Conservation (phyloP, 2,888 invertebrate genomes). For the Caenorhabditis auriculariae region DNA sequence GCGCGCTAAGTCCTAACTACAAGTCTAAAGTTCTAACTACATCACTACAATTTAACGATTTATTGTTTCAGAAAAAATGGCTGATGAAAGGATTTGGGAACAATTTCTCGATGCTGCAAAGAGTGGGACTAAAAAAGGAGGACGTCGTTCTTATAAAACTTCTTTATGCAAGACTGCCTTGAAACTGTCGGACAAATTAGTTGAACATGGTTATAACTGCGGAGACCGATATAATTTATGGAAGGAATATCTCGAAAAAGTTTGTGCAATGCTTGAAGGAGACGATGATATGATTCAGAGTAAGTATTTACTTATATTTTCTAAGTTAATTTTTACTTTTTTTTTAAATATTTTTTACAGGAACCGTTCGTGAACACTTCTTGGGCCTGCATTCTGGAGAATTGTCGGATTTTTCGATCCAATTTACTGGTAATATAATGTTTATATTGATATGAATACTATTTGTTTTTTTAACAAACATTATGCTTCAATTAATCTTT, state of each 20-base stretch:
- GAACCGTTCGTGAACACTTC: conserved; percentile 16
- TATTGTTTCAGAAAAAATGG: conserved; percentile 11
- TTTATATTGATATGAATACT: conserved; percentile 10
- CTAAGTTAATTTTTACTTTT: conserved; percentile 8
- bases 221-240: conserved; percentile 7
- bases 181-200: conserved; percentile 9
- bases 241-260: conserved; percentile 9
- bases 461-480: conserved; percentile 17
- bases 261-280: conserved; percentile 13
- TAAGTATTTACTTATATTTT: conserved; percentile 14
- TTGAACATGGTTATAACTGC: conserved; percentile 1
- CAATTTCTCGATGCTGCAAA: conserved; percentile 9
- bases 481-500: conserved; percentile 19
- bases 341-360: conserved; percentile 7
- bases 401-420: conserved; percentile 14
- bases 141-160: conserved; percentile 3
- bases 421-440: conserved; percentile 19
- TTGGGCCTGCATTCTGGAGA: conserved; percentile 19
- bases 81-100: conserved; percentile 5
- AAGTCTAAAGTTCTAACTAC: too few relatives aligned
- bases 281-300: conserved; percentile 16
- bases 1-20: too few relatives aligned
- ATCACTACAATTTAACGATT: too few relatives aligned
- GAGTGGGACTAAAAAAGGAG: conserved; percentile 2
- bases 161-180: conserved; percentile 5